Percentiles rank a stretch among this genome's conserved stretches.
Evolutionary conservation across 2,113 vertebrate species (phyloP).

Genomic region (Pardalotus punctatus): DNA sequence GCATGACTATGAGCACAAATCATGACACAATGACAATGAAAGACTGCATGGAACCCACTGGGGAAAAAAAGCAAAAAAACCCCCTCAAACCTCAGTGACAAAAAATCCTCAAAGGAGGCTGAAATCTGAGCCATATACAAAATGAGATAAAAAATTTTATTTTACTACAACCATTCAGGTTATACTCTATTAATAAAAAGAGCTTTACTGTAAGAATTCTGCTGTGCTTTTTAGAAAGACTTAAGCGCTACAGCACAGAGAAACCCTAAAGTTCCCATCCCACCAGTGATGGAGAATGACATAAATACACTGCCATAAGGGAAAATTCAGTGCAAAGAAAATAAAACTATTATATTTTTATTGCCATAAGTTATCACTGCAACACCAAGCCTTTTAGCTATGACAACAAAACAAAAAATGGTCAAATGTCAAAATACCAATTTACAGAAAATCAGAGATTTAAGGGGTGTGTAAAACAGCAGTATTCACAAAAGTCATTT

Average conservation of each 20-base stretch:
- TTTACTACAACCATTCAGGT: neutral
- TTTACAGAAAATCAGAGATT: neutral
- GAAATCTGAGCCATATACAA: neutral
- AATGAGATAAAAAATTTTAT: neutral
- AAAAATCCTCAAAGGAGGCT: neutral
- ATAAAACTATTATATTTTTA: neutral
- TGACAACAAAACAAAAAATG: accelerated
- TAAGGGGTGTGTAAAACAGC: neutral
- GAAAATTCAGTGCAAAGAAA: neutral
- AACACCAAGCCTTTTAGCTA: neutral
- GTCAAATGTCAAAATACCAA: neutral
- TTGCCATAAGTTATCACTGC: neutral
- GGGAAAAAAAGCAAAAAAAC: neutral
- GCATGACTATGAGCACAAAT: neutral
- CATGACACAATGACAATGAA: neutral
- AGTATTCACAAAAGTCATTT: neutral
- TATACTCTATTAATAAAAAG: neutral
- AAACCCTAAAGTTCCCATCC: neutral
- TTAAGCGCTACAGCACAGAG: neutral
- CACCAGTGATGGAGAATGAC: neutral
- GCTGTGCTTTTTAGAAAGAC: neutral
- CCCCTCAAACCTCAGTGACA: neutral
- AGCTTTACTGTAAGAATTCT: neutral
- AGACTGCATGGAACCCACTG: neutral
- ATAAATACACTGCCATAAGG: neutral